These are phyloP conservation scores for Chromis chromis DNA, from an alignment of 2,797 vertebrate genomes.

Conservation along the genomic window DNA sequence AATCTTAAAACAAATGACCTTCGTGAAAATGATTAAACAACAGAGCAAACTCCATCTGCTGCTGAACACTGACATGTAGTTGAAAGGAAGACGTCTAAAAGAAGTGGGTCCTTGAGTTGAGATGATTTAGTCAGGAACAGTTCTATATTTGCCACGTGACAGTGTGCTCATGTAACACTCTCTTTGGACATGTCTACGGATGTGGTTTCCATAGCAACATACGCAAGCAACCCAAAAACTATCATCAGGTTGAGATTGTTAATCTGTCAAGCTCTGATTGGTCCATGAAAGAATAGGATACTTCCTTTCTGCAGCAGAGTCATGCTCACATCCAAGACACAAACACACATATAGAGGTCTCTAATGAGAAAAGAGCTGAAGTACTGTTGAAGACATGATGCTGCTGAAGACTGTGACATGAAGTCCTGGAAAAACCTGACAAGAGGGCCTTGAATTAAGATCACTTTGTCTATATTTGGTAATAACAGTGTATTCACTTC, in stretches of 20 bases:
- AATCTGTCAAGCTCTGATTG: not conserved
- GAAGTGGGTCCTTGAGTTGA: too few species aligned
- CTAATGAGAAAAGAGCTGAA: not conserved
- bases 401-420: too few species aligned
- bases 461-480: conserved; percentile 2
- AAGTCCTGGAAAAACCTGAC: not conserved
- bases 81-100: not conserved
- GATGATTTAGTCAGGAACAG: not conserved
- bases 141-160: not conserved
- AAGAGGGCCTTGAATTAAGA: not conserved
- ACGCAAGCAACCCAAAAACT: not conserved
- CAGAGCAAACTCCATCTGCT: not conserved
- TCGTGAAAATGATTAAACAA: conserved; percentile 5
- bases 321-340: not conserved
- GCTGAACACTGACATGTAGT: not conserved
- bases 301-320: not conserved
- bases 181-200: not conserved
- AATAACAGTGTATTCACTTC: not conserved
- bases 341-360: not conserved
- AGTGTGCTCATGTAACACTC: not conserved
- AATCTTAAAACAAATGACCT: not conserved
- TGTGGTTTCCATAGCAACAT: conserved; percentile 6
- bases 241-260: not conserved
- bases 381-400: not conserved
- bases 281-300: not conserved